Base-by-base conservation (phyloP, 2,797 vertebrate species). In the Oreortyx pictus region DNA sequence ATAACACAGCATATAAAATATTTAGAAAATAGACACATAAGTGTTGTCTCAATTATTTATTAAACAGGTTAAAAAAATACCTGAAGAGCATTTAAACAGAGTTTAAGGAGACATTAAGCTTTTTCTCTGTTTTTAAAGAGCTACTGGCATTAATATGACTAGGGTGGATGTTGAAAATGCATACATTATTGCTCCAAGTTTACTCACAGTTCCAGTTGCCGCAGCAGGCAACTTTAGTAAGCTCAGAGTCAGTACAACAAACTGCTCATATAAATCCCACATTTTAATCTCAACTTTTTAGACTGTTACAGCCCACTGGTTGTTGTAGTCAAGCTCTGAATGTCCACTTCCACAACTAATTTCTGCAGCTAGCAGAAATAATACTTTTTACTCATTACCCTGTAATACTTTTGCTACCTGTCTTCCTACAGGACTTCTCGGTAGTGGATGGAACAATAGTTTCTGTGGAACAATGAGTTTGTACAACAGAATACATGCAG, bases 231-330 rank as follows among this genome's bases (percentile, higher is more conserved):
- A 71, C 24, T 60, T 72, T 5, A 37, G 4, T 37, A 43, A 43
- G 64, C 39, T 61, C 43, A 80, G 46, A 60, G 6, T 43, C 41
- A 65, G 29, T 52, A 35, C 4, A 72, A 57, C 77, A 81, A 54
- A 3, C 6, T 2, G 1, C 41, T 4, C 1, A 41, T 1, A 78
- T 18, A 60, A 6, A 50, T 25, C 2, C 31, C 23, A 11, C 3
- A 44, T 54, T 71, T 68, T 54, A 33, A 75, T 50, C 33, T 70
- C 50, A 76, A 0, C 3, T 70, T 72, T 31, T 67, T 71, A 27
- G 0, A 16, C 10, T 20, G 3, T 24, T 56, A 82, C 17, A 67
- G 13, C 24, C 41, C 60, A 9, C 16, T 72, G 6, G 12, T 41
- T 60, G 11, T 41, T 50, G 14, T 11, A 43, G 29, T 41, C 49